phyloP scores from a whole-genome alignment of 2,888 invertebrate species.

The Acanthococcus lagerstroemiae region DNA sequence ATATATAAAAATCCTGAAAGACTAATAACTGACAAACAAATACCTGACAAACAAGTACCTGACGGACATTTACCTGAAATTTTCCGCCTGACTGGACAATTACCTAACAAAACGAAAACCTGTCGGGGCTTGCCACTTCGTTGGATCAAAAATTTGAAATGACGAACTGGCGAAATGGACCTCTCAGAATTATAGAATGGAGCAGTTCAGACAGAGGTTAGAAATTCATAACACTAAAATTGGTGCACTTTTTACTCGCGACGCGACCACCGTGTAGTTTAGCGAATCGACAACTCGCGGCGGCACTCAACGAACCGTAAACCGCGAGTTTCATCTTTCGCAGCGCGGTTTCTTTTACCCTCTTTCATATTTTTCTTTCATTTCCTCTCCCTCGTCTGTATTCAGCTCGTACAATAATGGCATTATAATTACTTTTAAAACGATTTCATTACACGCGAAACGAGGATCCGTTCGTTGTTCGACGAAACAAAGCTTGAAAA shows the following conservation, averaged over 20 bases:
- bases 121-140: too few species aligned
- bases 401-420: conserved; percentile 11
- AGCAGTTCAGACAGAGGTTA: too few species aligned
- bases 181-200: too few species aligned
- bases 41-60: not conserved
- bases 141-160: too few species aligned
- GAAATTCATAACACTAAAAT: too few species aligned
- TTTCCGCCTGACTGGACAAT: not conserved
- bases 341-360: not conserved
- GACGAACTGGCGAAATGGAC: too few species aligned
- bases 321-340: too few species aligned
- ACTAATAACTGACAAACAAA: not conserved
- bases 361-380: not conserved
- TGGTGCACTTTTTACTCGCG: too few species aligned
- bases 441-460: conserved; percentile 2
- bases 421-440: conserved; percentile 26
- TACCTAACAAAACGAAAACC: not conserved
- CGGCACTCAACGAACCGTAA: too few species aligned
- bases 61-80: not conserved
- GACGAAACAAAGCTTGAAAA: conserved; percentile 23
- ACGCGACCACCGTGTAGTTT: too few species aligned
- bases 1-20: too few species aligned
- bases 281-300: too few species aligned
- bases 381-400: not conserved
- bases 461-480: not conserved